Percentiles rank a stretch among this genome's conserved stretches.
These are phyloP conservation scores for Amniataba percoides DNA, from an alignment of 2,797 vertebrate genomes.

Conservation along the genomic window DNA sequence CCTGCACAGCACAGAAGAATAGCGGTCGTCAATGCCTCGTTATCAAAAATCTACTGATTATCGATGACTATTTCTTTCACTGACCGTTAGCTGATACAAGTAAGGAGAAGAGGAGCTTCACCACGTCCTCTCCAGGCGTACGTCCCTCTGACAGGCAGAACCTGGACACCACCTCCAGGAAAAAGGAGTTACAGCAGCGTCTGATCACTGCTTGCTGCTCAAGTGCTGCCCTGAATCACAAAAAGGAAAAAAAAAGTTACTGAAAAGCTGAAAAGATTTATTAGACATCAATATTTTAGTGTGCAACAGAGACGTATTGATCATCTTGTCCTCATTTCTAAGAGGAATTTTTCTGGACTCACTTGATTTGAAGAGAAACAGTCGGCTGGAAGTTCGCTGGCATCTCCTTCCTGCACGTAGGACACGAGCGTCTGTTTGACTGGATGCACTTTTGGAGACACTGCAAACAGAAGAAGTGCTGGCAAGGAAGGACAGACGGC, in stretches of 20 bases:
- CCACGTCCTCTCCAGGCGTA: slow-evolving; percentile 72
- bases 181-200: slow-evolving; percentile 82
- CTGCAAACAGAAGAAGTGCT: slow-evolving; percentile 78
- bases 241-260: background rate
- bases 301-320: too few relatives aligned
- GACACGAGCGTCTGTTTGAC: slow-evolving; percentile 57
- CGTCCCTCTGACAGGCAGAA: slow-evolving; percentile 80
- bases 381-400: slow-evolving; percentile 54
- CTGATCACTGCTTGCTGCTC: slow-evolving; percentile 66
- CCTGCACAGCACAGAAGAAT: slow-evolving; percentile 57
- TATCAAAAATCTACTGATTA: rapidly evolving
- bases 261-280: background rate
- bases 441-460: slow-evolving; percentile 67
- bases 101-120: slow-evolving; percentile 85
- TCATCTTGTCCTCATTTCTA: background rate
- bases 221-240: slow-evolving; percentile 66
- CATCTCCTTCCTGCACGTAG: slow-evolving; percentile 70
- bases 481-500: slow-evolving; percentile 79
- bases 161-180: slow-evolving; percentile 87
- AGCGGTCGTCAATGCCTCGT: background rate
- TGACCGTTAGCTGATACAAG: slow-evolving; percentile 81
- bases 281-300: background rate
- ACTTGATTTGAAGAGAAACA: slow-evolving; percentile 68
- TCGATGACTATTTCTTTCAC: background rate
- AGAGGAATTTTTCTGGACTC: slow-evolving; percentile 38